A percentile compares a stretch with the other conserved stretches of the same genome.
phyloP scores from a whole-genome alignment of 2,797 vertebrate species.

The Galagoides demidoff region DNA sequence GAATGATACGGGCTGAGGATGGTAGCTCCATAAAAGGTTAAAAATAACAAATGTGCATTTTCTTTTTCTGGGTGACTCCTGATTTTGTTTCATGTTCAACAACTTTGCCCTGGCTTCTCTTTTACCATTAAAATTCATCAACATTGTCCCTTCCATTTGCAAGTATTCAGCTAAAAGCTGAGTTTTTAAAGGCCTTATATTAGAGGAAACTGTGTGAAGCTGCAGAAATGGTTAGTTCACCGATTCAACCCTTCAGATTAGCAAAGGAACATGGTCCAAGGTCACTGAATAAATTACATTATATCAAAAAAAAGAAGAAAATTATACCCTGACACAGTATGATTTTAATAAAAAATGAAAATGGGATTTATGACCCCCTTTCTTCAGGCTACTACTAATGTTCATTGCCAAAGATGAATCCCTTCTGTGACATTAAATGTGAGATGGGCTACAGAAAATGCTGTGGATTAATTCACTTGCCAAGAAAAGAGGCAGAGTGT shows the following conservation, averaged over 20 bases:
- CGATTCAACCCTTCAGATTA: conserved; percentile 71
- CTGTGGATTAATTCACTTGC: conserved; percentile 66
- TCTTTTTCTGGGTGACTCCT: background rate
- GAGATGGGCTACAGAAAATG: conserved; percentile 56
- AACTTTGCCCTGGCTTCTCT: background rate
- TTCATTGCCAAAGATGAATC: conserved; percentile 73
- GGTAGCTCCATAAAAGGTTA: background rate
- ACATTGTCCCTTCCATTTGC: background rate
- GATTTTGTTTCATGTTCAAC: conserved; percentile 46
- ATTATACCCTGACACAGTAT: conserved; percentile 71
- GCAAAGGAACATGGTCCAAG: conserved; percentile 67
- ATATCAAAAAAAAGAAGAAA: conserved; percentile 60
- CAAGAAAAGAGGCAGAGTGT: conserved; percentile 59
- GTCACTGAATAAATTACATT: conserved; percentile 75
- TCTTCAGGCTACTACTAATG: conserved; percentile 60
- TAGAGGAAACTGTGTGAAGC: conserved; percentile 58
- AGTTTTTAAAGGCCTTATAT: conserved; percentile 25
- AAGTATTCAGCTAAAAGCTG: conserved; percentile 31
- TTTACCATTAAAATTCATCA: conserved; percentile 37
- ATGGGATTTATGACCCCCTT: conserved; percentile 72
- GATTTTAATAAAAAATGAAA: conserved; percentile 83
- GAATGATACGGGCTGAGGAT: background rate
- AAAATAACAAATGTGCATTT: background rate
- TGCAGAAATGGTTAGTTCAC: conserved; percentile 41
- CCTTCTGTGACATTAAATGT: conserved; percentile 67